phyloP scores from a whole-genome alignment of 2,888 invertebrate genomes.

The Drosophila neonasuta region DNA sequence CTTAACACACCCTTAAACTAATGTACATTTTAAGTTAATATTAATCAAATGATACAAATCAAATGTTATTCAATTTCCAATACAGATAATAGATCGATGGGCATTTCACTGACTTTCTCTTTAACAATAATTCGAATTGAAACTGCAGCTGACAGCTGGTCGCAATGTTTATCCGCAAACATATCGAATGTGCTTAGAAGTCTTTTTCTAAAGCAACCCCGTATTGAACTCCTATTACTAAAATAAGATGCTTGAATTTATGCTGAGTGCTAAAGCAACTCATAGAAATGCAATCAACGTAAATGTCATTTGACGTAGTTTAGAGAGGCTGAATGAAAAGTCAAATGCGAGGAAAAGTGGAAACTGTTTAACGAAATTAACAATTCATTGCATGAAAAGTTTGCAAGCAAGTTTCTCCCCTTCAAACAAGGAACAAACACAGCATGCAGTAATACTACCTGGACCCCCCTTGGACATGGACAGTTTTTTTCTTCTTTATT shows the following conservation, averaged over 20 bases:
- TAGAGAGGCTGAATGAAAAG: slow-evolving; percentile 40
- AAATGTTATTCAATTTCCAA: neutral
- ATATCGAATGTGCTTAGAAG: neutral
- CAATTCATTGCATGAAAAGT: slow-evolving; percentile 71
- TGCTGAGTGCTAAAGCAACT: slow-evolving; percentile 8
- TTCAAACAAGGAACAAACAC: slow-evolving; percentile 5
- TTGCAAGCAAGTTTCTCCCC: slow-evolving; percentile 40
- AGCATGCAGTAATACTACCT: slow-evolving; percentile 6
- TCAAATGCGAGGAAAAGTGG: slow-evolving; percentile 25
- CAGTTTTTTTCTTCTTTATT: slow-evolving; percentile 53
- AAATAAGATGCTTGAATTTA: slow-evolving; percentile 18
- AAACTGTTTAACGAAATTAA: slow-evolving; percentile 71
- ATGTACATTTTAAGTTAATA: neutral
- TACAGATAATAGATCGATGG: neutral
- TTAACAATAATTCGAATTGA: neutral
- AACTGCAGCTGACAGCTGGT: slow-evolving; percentile 4
- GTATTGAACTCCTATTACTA: slow-evolving; percentile 17
- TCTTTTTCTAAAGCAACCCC: neutral
- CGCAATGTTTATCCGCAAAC: neutral
- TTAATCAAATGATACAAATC: neutral
- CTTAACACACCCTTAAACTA: neutral
- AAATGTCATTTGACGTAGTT: slow-evolving; percentile 57
- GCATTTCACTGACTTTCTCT: neutral
- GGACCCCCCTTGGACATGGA: slow-evolving; percentile 39
- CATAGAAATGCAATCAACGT: slow-evolving; percentile 60